These are phyloP conservation scores for Cerastis rubricosa DNA, from an alignment of 2,888 invertebrate genomes.

Conservation along the genomic window DNA sequence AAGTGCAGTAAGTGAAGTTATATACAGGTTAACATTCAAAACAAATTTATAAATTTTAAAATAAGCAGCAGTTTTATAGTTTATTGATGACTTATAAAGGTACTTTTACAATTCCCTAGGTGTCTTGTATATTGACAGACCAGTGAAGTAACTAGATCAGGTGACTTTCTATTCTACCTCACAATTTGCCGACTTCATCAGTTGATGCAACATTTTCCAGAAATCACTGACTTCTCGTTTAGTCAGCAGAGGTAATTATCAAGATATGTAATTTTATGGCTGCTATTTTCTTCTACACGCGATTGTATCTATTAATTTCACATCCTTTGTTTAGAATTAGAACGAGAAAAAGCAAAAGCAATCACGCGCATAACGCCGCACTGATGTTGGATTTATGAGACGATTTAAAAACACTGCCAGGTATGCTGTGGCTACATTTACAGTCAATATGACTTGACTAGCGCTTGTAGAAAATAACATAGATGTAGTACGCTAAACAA, in stretches of 20 bases:
- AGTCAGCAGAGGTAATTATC: conserved; percentile 30
- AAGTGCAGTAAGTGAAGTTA: too few relatives aligned
- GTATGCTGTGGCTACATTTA: background rate
- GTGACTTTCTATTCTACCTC: background rate
- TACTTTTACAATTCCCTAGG: conserved; percentile 12
- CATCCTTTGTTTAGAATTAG: conserved; percentile 67
- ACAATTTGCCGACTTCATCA: background rate
- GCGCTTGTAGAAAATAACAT: conserved; percentile 15
- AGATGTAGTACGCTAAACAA: conserved; percentile 5
- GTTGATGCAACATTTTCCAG: conserved; percentile 12
- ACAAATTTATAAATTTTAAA: conserved; percentile 31
- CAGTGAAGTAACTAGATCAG: conserved; percentile 6
- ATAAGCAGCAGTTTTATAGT: conserved; percentile 21
- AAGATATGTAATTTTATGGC: conserved; percentile 28
- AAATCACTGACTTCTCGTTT: conserved; percentile 11
- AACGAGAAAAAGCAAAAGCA: conserved; percentile 36
- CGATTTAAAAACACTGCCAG: conserved; percentile 19
- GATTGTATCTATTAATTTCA: conserved; percentile 65
- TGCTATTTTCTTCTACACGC: conserved; percentile 50
- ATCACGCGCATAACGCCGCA: conserved; percentile 15
- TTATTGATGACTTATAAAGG: conserved; percentile 3
- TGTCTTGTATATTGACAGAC: conserved; percentile 15
- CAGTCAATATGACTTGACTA: conserved; percentile 18
- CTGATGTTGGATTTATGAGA: conserved; percentile 14
- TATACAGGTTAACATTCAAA: conserved; percentile 19